Evolutionary conservation across 1,140 invertebrate species (phyloP).

Genomic region (Platorchestia sp.): DNA sequence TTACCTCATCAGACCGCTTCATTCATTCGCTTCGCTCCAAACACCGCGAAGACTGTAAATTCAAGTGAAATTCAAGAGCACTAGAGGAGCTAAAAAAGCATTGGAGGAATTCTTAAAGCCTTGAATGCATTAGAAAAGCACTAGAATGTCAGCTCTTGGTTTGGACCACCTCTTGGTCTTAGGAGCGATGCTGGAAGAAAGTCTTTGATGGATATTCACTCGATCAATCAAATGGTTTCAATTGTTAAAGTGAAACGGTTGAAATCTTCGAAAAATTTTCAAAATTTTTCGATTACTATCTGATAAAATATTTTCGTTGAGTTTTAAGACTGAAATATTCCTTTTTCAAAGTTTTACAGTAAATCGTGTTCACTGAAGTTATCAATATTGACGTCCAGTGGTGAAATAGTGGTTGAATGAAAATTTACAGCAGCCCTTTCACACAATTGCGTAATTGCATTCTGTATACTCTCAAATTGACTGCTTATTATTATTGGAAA

Average conservation of each 20-base stretch:
- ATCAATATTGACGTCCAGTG: too few species aligned
- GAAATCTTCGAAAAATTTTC: background rate
- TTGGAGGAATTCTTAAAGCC: background rate
- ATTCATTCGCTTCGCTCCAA: conserved; percentile 5
- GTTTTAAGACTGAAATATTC: too few species aligned
- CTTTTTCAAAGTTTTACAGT: too few species aligned
- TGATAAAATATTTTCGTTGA: too few species aligned
- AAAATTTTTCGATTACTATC: background rate
- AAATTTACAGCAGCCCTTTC: too few species aligned
- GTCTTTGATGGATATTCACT: background rate
- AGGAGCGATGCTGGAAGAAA: background rate
- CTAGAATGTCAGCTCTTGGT: background rate
- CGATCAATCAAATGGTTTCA: background rate
- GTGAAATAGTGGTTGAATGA: too few species aligned
- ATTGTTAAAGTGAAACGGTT: background rate
- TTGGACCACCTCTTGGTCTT: background rate
- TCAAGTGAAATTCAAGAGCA: background rate
- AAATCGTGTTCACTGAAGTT: too few species aligned
- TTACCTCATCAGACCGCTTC: conserved; percentile 26
- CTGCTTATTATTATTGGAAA: too few species aligned
- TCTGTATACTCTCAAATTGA: too few species aligned
- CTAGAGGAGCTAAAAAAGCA: background rate
- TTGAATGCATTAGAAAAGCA: background rate
- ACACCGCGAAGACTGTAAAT: background rate
- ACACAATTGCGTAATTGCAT: too few species aligned